phyloP scores from a whole-genome alignment of 2,888 invertebrate genomes.

The Teleiodes luculella region DNA sequence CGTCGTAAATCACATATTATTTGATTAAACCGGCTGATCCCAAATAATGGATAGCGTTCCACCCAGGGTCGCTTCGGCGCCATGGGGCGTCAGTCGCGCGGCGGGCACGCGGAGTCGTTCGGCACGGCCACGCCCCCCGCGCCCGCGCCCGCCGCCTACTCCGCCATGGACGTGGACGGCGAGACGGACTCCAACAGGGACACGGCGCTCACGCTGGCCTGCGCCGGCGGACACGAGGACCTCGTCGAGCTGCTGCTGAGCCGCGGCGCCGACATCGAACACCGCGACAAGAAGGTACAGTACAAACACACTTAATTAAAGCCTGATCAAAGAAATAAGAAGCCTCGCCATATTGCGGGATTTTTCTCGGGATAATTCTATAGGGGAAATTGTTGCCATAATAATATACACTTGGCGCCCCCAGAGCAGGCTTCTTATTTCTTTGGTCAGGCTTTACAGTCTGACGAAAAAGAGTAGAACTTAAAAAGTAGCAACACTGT shows the following conservation, averaged over 20 bases:
- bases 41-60: too few species aligned
- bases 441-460: too few species aligned
- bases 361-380: too few species aligned
- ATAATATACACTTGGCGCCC: too few species aligned
- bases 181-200: constrained; percentile 99
- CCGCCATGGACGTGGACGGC: constrained; percentile 95
- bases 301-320: background rate
- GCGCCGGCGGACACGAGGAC: constrained; percentile 98
- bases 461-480: too few species aligned
- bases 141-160: constrained; percentile 78
- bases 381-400: too few species aligned
- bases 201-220: constrained; percentile 97
- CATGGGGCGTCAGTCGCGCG: constrained; percentile 32
- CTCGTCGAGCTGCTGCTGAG: constrained; percentile 94
- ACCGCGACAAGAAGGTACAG: constrained; percentile 93
- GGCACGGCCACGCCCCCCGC: constrained; percentile 55
- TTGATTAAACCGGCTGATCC: too few species aligned
- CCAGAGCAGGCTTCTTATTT: too few species aligned
- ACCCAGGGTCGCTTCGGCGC: constrained; percentile 51
- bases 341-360: too few species aligned
- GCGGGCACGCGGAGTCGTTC: constrained; percentile 32
- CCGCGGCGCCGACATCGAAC: constrained; percentile 97
- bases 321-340: too few species aligned
- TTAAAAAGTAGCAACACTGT: too few species aligned
- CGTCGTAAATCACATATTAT: too few species aligned